A percentile compares a stretch with the other conserved stretches of the same genome.
These are phyloP conservation scores for Thera britannica DNA, from an alignment of 2,888 invertebrate species.

Conservation along the genomic window DNA sequence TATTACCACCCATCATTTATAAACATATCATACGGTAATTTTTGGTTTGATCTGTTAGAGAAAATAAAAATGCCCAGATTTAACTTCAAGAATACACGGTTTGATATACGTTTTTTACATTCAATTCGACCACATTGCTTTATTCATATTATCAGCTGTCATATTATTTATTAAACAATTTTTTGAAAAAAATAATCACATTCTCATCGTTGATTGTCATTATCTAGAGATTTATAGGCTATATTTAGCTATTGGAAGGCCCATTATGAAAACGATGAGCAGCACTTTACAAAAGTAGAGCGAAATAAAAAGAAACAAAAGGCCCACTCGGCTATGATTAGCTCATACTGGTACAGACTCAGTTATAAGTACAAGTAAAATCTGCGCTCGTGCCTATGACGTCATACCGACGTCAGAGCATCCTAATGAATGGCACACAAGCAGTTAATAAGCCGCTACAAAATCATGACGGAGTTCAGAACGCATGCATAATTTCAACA, in stretches of 20 bases:
- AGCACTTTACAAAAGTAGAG: slow-evolving; percentile 9
- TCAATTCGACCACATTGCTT: too few species aligned
- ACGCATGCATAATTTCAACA: neutral
- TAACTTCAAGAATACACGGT: too few species aligned
- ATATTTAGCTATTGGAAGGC: neutral
- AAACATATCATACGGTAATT: too few species aligned
- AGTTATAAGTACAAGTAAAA: slow-evolving; percentile 30
- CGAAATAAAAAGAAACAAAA: slow-evolving; percentile 25
- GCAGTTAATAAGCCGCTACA: slow-evolving; percentile 43
- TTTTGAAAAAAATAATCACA: too few species aligned
- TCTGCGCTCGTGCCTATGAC: slow-evolving; percentile 30
- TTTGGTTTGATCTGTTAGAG: too few species aligned
- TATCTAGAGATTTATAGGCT: neutral
- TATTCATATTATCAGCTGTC: too few species aligned
- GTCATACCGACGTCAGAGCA: slow-evolving; percentile 38
- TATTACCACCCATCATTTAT: too few species aligned
- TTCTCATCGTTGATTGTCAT: too few species aligned
- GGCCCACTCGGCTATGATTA: slow-evolving; percentile 29
- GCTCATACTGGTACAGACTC: slow-evolving; percentile 23
- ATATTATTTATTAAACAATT: too few species aligned
- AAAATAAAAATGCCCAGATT: too few species aligned
- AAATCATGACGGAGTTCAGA: slow-evolving; percentile 37
- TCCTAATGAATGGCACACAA: slow-evolving; percentile 45
- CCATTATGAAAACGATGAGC: neutral
- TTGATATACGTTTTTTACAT: too few species aligned